A percentile compares a stretch with the other conserved stretches of the same genome.
Evolutionary conservation across 2,888 invertebrate genomes (phyloP).

Genomic region (Cylloceria caligata): DNA sequence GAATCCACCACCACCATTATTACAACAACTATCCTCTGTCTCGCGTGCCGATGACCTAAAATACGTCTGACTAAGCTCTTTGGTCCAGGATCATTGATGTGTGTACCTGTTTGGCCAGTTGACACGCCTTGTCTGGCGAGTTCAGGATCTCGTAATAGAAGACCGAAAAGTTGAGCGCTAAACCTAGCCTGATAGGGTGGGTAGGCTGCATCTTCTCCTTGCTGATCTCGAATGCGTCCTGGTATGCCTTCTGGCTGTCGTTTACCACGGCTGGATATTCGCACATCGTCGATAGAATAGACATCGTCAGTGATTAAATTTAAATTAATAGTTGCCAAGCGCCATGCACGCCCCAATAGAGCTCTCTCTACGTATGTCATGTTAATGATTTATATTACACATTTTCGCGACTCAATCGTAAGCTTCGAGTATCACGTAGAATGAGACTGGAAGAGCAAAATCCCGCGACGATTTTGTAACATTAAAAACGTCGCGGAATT

Average conservation of each 20-base stretch:
- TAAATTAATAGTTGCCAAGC: background rate
- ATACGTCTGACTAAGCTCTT: constrained; percentile 50
- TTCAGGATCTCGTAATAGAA: constrained; percentile 92
- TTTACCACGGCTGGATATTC: constrained; percentile 93
- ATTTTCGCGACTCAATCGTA: background rate
- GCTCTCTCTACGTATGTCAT: too few species aligned
- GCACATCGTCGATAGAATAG: constrained; percentile 37
- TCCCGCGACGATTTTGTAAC: background rate
- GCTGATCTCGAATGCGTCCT: constrained; percentile 98
- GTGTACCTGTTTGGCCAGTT: constrained; percentile 88
- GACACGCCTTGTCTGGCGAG: constrained; percentile 89
- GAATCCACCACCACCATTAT: constrained; percentile 63
- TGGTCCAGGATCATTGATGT: constrained; percentile 56
- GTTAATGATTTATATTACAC: background rate
- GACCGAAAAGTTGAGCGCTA: constrained; percentile 95
- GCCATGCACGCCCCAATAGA: constrained; percentile 10
- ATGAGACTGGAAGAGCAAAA: background rate
- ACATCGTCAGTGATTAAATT: constrained; percentile 56
- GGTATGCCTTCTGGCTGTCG: constrained; percentile 98
- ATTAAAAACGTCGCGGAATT: constrained; percentile 4
- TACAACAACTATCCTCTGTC: constrained; percentile 67
- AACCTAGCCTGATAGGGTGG: constrained; percentile 98
- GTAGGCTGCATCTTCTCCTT: constrained; percentile 99
- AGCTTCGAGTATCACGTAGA: background rate
- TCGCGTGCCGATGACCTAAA: constrained; percentile 50